Base-by-base conservation (phyloP, 2,797 vertebrate genomes). In the Parauchenoglanis punctatus region DNA sequence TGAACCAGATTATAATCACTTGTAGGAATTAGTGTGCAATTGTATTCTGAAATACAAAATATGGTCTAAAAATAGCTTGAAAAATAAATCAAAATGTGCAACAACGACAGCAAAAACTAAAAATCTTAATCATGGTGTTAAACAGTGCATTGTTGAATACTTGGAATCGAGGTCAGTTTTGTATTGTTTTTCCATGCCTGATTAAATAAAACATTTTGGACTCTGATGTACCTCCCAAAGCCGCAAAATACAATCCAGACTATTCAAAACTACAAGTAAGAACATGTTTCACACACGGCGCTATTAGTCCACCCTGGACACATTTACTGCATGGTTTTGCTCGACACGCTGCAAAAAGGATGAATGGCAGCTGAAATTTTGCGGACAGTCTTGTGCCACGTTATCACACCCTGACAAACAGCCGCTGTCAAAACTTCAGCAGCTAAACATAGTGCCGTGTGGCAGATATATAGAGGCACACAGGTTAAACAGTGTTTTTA, bases 381-480 rank as follows among this genome's bases (percentile, higher is more conserved):
- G 65, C 31, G 73, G 46, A 86, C 61, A 85, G 81, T 86, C 65
- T 75, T 31, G 73, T 70, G 46, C 83, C 54, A 23, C 77, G 63
- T 89, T 90, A 92, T 91, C 90, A 93, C 81, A 86, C 83, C 82
- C 91, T 94, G 93, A 96, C 89, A 91, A 94, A 95, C 92, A 92
- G 89, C 90, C 85, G 67, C 89, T 95, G 94, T 95, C 94, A 93
- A 91, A 94, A 92, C 87, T 87, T 93, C 93, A 93, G 90, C 89
- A 90, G 92, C 90, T 2, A 90, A 92, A 88, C 84, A 88, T 91
- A 83, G 83, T 58, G 49, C 35, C 85, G 67, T 82, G 20, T 89
- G 91, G 91, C 89, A 92, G 90, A 92, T 93, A 93, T 91, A 93
- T 91, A 84, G 89, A 86, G 49, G 90, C 88, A 86, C 82, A 73